These are phyloP conservation scores for Pseudopleuronectes americanus DNA, from an alignment of 2,797 vertebrate genomes.

Conservation along the genomic window DNA sequence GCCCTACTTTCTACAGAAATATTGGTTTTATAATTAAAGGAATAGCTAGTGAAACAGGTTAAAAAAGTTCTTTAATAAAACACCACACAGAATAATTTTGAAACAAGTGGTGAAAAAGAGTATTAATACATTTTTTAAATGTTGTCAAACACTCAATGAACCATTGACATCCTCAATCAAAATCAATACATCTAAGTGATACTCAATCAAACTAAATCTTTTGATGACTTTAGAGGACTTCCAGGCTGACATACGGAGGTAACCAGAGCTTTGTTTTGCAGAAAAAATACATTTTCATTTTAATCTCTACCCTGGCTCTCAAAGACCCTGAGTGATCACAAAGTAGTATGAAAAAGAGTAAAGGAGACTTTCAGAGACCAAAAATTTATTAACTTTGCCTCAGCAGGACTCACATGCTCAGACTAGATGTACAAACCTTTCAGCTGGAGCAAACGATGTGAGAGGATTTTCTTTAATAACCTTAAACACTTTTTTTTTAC, in stretches of 20 bases:
- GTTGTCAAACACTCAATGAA: neutral
- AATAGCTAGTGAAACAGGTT: too few species aligned
- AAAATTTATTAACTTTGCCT: slow-evolving; percentile 17
- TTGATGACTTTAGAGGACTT: neutral
- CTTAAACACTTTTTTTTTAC: neutral
- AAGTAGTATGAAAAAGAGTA: neutral
- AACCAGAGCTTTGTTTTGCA: neutral
- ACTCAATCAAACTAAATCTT: neutral
- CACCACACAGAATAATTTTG: too few species aligned
- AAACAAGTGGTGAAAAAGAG: neutral
- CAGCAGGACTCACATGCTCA: neutral
- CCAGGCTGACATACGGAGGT: neutral
- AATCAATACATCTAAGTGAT: too few species aligned
- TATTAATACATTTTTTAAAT: too few species aligned
- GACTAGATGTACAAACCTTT: neutral
- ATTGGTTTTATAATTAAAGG: too few species aligned
- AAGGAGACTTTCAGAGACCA: slow-evolving; percentile 2
- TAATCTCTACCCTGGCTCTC: neutral
- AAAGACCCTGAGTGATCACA: neutral
- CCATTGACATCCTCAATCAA: neutral
- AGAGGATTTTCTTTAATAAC: slow-evolving; percentile 8
- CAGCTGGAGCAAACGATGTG: neutral
- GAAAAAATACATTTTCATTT: neutral
- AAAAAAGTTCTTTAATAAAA: too few species aligned
- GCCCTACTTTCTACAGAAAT: too few species aligned